phyloP scores from a whole-genome alignment of 2,797 vertebrate genomes.

The Toxotes lorentzi region DNA sequence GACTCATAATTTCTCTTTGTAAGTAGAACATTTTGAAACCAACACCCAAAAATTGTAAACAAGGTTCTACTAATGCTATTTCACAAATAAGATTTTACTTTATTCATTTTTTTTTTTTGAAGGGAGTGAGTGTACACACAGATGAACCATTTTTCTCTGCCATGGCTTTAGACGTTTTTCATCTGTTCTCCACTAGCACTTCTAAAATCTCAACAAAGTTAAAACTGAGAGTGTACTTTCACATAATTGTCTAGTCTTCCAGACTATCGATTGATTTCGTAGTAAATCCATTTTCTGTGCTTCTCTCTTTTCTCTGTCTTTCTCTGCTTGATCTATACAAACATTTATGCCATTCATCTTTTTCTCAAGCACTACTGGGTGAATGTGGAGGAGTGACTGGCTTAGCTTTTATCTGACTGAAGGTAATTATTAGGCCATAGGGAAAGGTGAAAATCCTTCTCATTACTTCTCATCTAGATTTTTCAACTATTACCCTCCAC shows the following conservation, averaged over 20 bases:
- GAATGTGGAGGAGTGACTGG: conserved; percentile 59
- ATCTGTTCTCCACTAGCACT: conserved; percentile 4
- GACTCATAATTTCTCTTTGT: neutral
- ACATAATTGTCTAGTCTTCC: conserved; percentile 21
- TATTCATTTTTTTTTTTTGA: neutral
- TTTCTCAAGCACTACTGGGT: conserved; percentile 33
- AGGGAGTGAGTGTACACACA: neutral
- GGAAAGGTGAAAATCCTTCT: conserved; percentile 41
- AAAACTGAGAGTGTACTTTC: conserved; percentile 28
- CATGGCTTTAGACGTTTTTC: conserved; percentile 3
- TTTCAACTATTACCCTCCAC: conserved; percentile 32
- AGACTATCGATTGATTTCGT: conserved; percentile 24
- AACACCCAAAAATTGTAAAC: conserved; percentile 14
- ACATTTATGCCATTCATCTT: conserved; percentile 59
- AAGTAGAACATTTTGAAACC: neutral
- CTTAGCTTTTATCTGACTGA: conserved; percentile 60
- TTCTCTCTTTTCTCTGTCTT: conserved; percentile 30
- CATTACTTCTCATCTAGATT: conserved; percentile 54
- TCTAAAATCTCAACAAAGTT: conserved; percentile 14
- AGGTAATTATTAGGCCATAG: conserved; percentile 52
- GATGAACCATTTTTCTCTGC: neutral
- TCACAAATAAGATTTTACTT: neutral
- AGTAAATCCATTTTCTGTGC: conserved; percentile 21
- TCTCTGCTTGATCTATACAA: conserved; percentile 38
- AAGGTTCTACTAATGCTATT: neutral